Base-by-base conservation (phyloP, 2,888 invertebrate species). In the Esperia sulphurella region DNA sequence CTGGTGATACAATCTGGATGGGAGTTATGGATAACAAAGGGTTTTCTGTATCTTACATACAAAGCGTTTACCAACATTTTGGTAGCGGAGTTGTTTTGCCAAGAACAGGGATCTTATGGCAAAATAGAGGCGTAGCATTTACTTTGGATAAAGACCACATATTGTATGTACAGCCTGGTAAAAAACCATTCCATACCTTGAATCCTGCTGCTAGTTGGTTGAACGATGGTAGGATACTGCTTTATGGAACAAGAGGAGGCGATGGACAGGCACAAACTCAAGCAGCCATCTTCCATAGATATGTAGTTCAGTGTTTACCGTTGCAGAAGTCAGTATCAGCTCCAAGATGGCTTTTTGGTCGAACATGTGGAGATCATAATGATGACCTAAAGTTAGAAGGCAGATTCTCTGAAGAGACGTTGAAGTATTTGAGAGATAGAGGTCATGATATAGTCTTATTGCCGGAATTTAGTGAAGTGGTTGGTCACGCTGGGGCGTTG, bases 211-310 rank as follows among this genome's bases (percentile, higher is more conserved):
- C 79, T 21, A 87, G 84, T 21, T 68, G 67, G 41, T 60, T 88
- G 14, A 63, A 73, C n/a, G 87, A 87, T 63, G 84, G 86, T n/a
- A 71, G 88, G 33, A 41, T 78, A 4, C 69, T 88, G 62, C 44
- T 88, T 29, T 87, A 85, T 52, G 88, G 88, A 1, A 84, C 85
- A 8, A 70, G 76, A 52, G 88, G 88, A 14, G 88, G 87, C 7
- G 86, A 88, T 55, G 87, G 86, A 0, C 88, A 88, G 49, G 64
- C 85, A 5, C 88, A 88, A 60, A 84, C 79, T 3, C 88, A 88
- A 65, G 78, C 87, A 14, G 79, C 83, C 0, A 70, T 88, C n/a
- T 88, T 88, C 48, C 85, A 88, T 45, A 72, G 85, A 63, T 86
- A 88, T 44, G 83, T 73, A 1, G 66, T 87, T 8, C 86, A 88